Conservation (phyloP, 2,888 invertebrate species). For the Clanis bilineata region DNA sequence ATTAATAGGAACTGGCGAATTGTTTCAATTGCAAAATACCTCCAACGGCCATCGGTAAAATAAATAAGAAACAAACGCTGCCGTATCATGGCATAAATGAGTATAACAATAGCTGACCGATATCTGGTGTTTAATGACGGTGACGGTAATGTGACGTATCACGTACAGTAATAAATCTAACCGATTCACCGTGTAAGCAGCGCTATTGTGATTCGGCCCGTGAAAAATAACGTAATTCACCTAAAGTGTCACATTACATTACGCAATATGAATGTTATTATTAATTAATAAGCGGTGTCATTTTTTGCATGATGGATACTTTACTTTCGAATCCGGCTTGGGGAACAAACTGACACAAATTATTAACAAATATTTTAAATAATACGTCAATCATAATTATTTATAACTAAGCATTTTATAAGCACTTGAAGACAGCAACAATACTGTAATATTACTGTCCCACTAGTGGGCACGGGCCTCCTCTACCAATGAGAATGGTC, state of each 20-base stretch:
- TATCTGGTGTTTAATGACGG: background rate
- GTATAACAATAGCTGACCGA: background rate
- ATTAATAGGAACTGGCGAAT: too few species aligned
- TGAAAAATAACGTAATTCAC: background rate
- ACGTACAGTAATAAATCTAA: background rate
- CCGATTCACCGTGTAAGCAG: background rate
- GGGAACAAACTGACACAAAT: background rate
- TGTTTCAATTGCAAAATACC: too few species aligned
- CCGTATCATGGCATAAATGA: background rate
- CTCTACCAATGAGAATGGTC: too few species aligned
- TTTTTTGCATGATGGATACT: background rate
- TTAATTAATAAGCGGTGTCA: background rate
- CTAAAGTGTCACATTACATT: background rate
- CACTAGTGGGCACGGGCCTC: too few species aligned
- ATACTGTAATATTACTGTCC: too few species aligned
- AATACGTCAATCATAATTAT: background rate
- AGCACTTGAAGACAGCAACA: too few species aligned
- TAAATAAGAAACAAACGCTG: background rate
- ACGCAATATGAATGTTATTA: background rate
- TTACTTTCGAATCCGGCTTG: constrained; percentile 2
- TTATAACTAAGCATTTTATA: too few species aligned
- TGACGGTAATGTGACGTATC: background rate
- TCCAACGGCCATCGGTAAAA: too few species aligned
- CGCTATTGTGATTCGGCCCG: background rate
- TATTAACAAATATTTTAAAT: background rate